Percentiles rank a stretch among this genome's conserved stretches.
These are phyloP conservation scores for Myotis davidii DNA, from an alignment of 2,113 vertebrate species.

Conservation along the genomic window DNA sequence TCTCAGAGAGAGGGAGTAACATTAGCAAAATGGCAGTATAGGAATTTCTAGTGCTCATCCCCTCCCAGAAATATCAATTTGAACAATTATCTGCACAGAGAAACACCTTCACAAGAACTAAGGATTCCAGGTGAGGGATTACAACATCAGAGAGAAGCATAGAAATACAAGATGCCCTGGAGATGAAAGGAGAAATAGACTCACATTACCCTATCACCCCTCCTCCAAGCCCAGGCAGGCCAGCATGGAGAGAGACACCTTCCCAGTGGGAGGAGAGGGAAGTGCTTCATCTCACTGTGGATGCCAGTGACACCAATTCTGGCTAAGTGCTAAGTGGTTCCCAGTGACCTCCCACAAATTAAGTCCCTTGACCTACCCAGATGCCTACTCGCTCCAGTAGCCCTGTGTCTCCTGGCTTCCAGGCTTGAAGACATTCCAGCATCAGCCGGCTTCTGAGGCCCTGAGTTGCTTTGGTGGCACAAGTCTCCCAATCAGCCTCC, in stretches of 20 bases:
- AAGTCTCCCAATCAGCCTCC: not conserved
- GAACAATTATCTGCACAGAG: not conserved
- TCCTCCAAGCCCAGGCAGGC: not conserved
- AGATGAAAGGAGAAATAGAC: not conserved
- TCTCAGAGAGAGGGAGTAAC: not conserved
- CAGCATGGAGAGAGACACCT: not conserved
- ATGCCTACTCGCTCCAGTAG: not conserved
- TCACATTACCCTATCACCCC: not conserved
- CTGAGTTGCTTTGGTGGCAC: not conserved
- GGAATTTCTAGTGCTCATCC: not conserved
- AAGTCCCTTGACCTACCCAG: not conserved
- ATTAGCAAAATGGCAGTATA: not conserved
- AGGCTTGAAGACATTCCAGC: not conserved
- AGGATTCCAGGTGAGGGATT: not conserved
- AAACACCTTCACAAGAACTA: constrained; percentile 25
- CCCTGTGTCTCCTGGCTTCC: not conserved
- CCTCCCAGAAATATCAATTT: not conserved
- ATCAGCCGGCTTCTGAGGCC: not conserved
- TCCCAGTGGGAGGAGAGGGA: not conserved
- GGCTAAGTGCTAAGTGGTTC: not conserved
- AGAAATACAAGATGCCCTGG: not conserved
- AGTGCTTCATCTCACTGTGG: not conserved
- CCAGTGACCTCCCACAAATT: not conserved
- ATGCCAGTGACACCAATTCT: not conserved
- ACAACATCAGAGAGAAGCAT: not conserved